These are phyloP conservation scores for Hydrolagus affinis DNA, from an alignment of 2,113 vertebrate genomes.

Conservation along the genomic window DNA sequence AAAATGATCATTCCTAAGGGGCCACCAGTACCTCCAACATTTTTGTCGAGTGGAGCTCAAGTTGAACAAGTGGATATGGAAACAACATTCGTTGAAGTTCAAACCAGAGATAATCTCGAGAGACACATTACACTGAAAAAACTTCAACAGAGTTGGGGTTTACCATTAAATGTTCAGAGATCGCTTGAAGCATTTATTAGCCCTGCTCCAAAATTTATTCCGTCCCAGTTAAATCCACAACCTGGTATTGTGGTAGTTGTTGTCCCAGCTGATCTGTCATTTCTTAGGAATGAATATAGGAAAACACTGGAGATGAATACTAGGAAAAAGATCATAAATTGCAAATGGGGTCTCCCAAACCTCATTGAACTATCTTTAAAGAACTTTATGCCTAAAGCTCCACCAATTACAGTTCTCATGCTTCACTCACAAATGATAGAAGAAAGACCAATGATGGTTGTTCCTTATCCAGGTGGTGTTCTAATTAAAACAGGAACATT, in stretches of 20 bases:
- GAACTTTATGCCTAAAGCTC: no score
- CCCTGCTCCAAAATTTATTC: neutral
- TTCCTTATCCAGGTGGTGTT: neutral
- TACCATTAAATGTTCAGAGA: neutral
- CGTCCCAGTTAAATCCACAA: neutral
- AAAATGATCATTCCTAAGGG: neutral
- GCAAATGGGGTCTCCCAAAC: neutral
- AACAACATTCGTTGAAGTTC: neutral
- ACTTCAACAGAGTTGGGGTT: neutral
- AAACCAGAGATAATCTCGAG: neutral
- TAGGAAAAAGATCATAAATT: conserved; percentile 26
- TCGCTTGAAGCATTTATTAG: neutral
- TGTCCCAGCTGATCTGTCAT: neutral
- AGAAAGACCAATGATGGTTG: no score
- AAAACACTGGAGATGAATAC: conserved; percentile 3
- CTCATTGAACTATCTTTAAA: no score
- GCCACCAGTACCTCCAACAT: neutral
- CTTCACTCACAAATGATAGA: no score
- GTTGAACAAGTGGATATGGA: neutral
- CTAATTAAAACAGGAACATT: no score
- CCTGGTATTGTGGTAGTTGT: neutral
- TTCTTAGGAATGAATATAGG: neutral
- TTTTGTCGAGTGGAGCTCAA: neutral
- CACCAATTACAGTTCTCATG: no score
- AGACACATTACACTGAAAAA: conserved; percentile 18